phyloP scores from a whole-genome alignment of 2,113 vertebrate genomes.

The Corythaeola cristata region DNA sequence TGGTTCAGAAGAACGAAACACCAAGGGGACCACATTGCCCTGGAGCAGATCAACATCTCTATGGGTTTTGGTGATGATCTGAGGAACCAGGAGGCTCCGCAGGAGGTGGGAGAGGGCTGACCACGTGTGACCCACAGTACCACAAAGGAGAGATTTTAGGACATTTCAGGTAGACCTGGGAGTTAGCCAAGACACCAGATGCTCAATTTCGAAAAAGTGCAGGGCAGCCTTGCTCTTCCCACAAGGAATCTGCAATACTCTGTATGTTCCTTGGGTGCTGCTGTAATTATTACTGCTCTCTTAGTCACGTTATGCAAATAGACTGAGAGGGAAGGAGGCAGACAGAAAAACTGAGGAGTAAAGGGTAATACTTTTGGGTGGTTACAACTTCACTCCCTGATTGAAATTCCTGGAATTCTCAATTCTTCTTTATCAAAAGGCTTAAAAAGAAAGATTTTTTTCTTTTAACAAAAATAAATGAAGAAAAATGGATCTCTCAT shows the following conservation, averaged over 20 bases:
- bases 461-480: conserved; percentile 41
- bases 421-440: conserved; percentile 28
- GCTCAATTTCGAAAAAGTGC: not conserved
- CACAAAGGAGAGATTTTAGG: fast-evolving
- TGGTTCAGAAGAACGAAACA: not conserved
- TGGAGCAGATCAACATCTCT: not conserved
- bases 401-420: conserved; percentile 33
- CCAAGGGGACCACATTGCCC: fast-evolving
- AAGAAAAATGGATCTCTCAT: conserved; percentile 52
- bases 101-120: not conserved
- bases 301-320: conserved; percentile 36
- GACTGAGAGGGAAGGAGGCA: not conserved
- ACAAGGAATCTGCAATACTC: not conserved
- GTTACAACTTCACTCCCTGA: not conserved
- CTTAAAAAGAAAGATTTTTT: conserved; percentile 21
- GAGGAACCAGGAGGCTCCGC: not conserved
- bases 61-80: not conserved
- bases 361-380: not conserved
- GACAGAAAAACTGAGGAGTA: not conserved
- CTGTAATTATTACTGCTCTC: conserved; percentile 18
- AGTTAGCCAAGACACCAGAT: not conserved
- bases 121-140: fast-evolving
- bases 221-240: not conserved
- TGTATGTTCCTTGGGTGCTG: not conserved
- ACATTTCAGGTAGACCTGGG: not conserved